Percentiles rank a stretch among this genome's conserved stretches.
Evolutionary conservation across 1,140 invertebrate species (phyloP).

Genomic region (Heliconius congener): DNA sequence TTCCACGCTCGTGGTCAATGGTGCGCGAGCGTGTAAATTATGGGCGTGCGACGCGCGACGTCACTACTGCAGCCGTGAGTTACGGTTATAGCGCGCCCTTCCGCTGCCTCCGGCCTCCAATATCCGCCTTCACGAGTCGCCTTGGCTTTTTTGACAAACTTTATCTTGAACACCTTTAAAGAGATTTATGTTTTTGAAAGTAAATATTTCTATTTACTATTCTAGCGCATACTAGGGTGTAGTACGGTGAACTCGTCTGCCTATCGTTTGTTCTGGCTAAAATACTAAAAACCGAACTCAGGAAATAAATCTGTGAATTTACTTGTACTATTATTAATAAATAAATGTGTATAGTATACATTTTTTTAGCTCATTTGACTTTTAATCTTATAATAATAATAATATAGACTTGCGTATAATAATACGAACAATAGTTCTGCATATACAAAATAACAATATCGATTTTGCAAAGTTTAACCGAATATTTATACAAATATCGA

Average conservation of each 20-base stretch:
- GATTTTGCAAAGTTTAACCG: neutral
- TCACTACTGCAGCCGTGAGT: conserved; percentile 8
- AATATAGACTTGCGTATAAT: neutral
- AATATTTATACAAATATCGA: conserved; percentile 1
- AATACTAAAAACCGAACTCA: neutral
- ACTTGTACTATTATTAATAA: neutral
- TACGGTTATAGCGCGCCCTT: conserved; percentile 8
- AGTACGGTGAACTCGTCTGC: too few relatives aligned
- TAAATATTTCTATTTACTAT: too few relatives aligned
- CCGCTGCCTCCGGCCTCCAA: conserved; percentile 9
- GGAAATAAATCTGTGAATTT: neutral
- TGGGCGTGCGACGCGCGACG: conserved; percentile 7
- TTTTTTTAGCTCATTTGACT: neutral
- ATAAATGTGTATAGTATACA: neutral
- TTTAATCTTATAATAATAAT: neutral
- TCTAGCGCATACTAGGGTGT: too few relatives aligned
- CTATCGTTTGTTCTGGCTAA: neutral
- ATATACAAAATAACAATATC: neutral
- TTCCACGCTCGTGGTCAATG: neutral
- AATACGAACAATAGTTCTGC: too few relatives aligned
- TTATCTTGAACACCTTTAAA: neutral
- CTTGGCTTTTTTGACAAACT: neutral
- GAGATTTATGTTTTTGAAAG: neutral
- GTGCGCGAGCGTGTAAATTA: conserved; percentile 3
- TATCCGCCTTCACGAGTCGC: neutral